phyloP scores from a whole-genome alignment of 1,140 invertebrate species.

The Pseudomyrmex dendroicus region DNA sequence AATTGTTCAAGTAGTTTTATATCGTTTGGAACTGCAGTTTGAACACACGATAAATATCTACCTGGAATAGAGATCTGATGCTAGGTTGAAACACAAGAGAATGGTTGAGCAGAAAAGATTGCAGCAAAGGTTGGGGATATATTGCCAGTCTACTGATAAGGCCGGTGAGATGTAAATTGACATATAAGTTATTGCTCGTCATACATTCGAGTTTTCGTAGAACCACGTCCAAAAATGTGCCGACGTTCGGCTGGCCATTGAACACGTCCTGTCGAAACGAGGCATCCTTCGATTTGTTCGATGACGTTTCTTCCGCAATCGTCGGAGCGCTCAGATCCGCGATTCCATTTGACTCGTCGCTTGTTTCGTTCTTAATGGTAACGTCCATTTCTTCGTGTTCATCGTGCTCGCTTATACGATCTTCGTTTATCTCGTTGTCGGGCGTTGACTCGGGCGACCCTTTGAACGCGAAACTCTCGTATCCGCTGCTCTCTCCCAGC shows the following conservation, averaged over 20 bases:
- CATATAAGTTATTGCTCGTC: conserved; percentile 93
- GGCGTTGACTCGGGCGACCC: conserved; percentile 82
- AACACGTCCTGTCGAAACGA: conserved; percentile 73
- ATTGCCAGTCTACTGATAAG: conserved; percentile 94
- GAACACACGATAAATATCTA: conserved; percentile 80
- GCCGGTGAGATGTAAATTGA: conserved; percentile 95
- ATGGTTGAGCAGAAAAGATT: conserved; percentile 94
- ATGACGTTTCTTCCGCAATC: conserved; percentile 49
- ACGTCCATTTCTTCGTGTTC: conserved; percentile 83
- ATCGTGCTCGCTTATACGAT: conserved; percentile 82
- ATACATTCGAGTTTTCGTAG: conserved; percentile 94
- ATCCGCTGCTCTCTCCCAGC: conserved; percentile 92
- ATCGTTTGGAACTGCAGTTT: neutral
- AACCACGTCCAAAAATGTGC: conserved; percentile 92
- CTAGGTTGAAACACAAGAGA: conserved; percentile 95
- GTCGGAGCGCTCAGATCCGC: conserved; percentile 21
- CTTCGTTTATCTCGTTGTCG: conserved; percentile 76
- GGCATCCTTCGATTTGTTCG: conserved; percentile 66
- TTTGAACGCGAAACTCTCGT: conserved; percentile 92
- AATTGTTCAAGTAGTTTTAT: neutral
- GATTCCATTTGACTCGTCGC: conserved; percentile 16
- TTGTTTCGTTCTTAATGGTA: conserved; percentile 62
- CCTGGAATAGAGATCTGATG: conserved; percentile 95
- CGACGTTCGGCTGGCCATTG: conserved; percentile 80
- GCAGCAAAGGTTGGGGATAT: conserved; percentile 94